phyloP scores from a whole-genome alignment of 2,797 vertebrate species.

The Diglossa cyanea region DNA sequence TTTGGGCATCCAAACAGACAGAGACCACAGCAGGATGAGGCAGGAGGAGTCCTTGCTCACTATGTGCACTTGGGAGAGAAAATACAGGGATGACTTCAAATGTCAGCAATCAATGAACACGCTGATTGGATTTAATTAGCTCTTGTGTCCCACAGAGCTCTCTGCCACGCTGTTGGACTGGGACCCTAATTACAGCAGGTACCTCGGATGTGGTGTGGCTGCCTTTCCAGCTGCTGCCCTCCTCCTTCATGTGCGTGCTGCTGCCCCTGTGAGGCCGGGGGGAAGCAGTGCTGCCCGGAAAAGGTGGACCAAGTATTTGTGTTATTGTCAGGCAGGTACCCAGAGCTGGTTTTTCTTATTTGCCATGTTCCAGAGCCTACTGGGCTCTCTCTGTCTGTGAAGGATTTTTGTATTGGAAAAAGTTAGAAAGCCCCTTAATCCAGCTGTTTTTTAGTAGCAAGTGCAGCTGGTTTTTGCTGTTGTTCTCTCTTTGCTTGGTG shows the following conservation, averaged over 20 bases:
- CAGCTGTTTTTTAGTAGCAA: not conserved
- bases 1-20: not conserved
- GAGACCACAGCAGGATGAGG: not conserved
- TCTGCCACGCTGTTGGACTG: rapidly evolving
- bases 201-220: rapidly evolving
- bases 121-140: not conserved
- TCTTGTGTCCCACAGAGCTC: not conserved
- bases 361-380: not conserved
- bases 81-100: not conserved
- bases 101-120: rapidly evolving
- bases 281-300: not conserved
- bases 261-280: not conserved
- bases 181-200: not conserved
- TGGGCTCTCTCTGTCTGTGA: not conserved
- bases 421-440: rapidly evolving
- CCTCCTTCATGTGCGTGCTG: not conserved
- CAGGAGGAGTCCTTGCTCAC: not conserved
- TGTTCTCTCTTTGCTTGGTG: not conserved
- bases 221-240: not conserved
- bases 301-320: not conserved
- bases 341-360: not conserved
- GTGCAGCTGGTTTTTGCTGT: not conserved
- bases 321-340: not conserved
- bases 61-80: not conserved
- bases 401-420: not conserved